These are phyloP conservation scores for Pseudochaenichthys georgianus DNA, from an alignment of 2,797 vertebrate genomes.

Conservation along the genomic window DNA sequence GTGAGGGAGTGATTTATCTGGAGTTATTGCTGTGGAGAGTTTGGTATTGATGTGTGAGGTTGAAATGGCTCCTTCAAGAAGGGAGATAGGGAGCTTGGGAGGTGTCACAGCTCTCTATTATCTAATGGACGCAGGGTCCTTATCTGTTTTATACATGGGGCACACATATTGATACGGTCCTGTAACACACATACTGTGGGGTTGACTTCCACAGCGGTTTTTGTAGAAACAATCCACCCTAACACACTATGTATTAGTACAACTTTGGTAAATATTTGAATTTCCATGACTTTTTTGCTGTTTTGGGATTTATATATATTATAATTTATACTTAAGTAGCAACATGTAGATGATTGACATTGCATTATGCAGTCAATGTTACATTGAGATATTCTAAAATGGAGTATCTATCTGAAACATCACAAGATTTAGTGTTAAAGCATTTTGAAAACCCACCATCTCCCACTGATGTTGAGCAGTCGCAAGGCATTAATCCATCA, in stretches of 20 bases:
- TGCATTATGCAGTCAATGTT: background rate
- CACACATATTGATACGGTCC: background rate
- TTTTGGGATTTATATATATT: background rate
- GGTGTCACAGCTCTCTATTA: slow-evolving; percentile 48
- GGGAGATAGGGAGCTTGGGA: slow-evolving; percentile 45
- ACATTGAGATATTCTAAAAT: background rate
- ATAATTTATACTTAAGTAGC: background rate
- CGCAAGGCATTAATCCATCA: slow-evolving; percentile 10
- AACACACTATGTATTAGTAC: background rate
- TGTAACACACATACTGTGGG: background rate
- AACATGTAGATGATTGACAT: background rate
- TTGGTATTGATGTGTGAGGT: slow-evolving; percentile 78
- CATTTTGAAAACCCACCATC: slow-evolving; percentile 4
- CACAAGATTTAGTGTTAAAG: slow-evolving; percentile 31
- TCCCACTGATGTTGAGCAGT: slow-evolving; percentile 15
- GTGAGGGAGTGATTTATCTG: slow-evolving; percentile 81
- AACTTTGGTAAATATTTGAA: background rate
- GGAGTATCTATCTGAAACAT: slow-evolving; percentile 4
- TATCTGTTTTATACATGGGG: background rate
- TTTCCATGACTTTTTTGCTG: background rate
- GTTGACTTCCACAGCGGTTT: background rate
- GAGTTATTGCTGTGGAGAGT: slow-evolving; percentile 77
- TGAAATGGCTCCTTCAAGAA: slow-evolving; percentile 80
- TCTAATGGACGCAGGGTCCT: slow-evolving; percentile 43
- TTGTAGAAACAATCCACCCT: background rate